A percentile compares a stretch with the other conserved stretches of the same genome.
Evolutionary conservation across 2,113 vertebrate species (phyloP).

Genomic region (Eptesicus fuscus): DNA sequence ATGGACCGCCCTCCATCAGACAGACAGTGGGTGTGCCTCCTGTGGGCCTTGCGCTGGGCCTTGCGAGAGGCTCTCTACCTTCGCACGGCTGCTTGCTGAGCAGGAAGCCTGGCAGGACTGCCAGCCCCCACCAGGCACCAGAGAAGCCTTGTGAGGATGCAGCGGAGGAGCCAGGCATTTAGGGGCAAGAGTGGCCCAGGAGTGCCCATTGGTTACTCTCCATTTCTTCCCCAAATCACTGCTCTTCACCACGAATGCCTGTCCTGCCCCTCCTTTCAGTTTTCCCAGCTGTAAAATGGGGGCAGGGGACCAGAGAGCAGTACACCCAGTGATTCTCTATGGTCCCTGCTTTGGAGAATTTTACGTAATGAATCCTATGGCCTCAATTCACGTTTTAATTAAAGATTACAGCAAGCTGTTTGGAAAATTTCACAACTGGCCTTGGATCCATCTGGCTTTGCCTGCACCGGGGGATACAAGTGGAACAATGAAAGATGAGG

Average conservation of each 20-base stretch:
- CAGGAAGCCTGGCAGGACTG: not conserved
- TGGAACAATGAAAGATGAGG: not conserved
- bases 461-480: not conserved
- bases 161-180: not conserved
- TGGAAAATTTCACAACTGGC: not conserved
- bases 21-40: not conserved
- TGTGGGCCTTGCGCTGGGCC: not conserved
- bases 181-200: not conserved
- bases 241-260: not conserved
- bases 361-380: not conserved
- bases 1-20: not conserved
- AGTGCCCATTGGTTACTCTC: fast-evolving
- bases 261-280: fast-evolving
- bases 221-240: not conserved
- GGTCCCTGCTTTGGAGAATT: not conserved
- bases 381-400: not conserved
- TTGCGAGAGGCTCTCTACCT: not conserved
- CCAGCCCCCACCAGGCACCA: not conserved
- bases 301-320: too few species aligned
- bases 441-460: not conserved
- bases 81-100: not conserved
- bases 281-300: not conserved
- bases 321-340: not conserved
- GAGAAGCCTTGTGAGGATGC: not conserved
- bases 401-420: not conserved